Base-by-base conservation (phyloP, 1,140 invertebrate genomes). In the Acromyrmex echinatior region DNA sequence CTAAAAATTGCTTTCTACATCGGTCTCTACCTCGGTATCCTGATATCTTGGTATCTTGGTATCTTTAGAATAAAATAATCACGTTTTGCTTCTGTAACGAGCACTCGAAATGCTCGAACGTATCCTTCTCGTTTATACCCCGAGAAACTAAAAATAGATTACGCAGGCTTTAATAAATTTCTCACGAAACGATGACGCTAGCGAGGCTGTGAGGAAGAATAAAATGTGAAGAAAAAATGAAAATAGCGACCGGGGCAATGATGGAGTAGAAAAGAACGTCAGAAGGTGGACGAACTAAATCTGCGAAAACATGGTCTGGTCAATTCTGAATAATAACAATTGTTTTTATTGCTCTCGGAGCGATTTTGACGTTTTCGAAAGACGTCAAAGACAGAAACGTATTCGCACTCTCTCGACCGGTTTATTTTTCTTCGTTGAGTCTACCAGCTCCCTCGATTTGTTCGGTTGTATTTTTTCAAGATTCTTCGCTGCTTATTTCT, bases 241-340 rank as follows among this genome's bases (percentile, higher is more conserved):
- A 7, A 21, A 60, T 31, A 14, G 10, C 18, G 28, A 21, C 16
- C 14, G 31, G 16, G 73, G 3, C 18, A 28, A 21, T 28, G 18
- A 62, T 35, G 35, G 25, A 53, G 18, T 28, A 6, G n/a, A 60
- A 18, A 71, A 74, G 49, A 58, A 35, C 28, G 45, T 14, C 9
- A n/a, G 25, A 62, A 84, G 58, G 58, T 77, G 10, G 58, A 63
- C 60, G 58, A 74, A 77, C 10, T 49, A 51, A 45, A 16, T 39
- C 39, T 79, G 35, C 14, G 35, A 49, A 63, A 63, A 77, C 82
- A 85, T 28, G 51, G 60, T 65, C 39, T 76, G 68, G 66, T 73
- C 56, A 78, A n/a, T 16, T 62, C 25, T n/a, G 18, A 28, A 80
- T 63, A 53, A 70, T 80, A 80, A 86, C 51, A 79, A 79, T 79